Evolutionary conservation across 2,113 vertebrate species (phyloP).

Genomic region (Periophthalmodon schlosseri): DNA sequence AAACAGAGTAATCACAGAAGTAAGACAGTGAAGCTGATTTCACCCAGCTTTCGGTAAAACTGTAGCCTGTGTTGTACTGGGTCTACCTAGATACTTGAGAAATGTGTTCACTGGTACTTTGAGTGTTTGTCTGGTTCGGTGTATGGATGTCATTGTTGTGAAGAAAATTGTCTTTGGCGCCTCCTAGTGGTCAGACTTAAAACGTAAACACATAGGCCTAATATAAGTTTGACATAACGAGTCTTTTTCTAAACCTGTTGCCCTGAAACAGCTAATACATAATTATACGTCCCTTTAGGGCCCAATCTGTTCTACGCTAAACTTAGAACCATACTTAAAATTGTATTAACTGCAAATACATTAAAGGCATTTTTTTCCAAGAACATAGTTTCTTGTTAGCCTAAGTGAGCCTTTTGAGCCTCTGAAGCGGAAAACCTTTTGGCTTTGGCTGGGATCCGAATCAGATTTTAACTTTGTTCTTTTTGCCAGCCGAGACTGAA

Average conservation of each 20-base stretch:
- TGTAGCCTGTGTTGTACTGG: neutral
- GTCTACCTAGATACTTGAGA: too few species aligned
- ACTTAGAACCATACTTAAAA: neutral
- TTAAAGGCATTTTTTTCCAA: neutral
- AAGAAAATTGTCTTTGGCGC: conserved; percentile 1
- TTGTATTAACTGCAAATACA: neutral
- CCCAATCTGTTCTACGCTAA: neutral
- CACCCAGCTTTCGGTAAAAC: neutral
- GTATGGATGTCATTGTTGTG: neutral
- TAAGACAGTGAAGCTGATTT: neutral
- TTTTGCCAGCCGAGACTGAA: conserved; percentile 22
- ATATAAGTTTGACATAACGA: neutral
- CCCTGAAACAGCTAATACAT: neutral
- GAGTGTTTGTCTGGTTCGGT: neutral
- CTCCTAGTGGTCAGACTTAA: conserved; percentile 11
- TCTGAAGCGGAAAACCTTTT: conserved; percentile 2
- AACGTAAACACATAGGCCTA: neutral
- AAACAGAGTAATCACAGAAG: too few species aligned
- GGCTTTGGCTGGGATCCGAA: conserved; percentile 9
- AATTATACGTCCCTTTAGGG: neutral
- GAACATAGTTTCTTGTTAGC: neutral
- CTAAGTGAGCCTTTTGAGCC: neutral
- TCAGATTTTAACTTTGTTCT: conserved; percentile 32
- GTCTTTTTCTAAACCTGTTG: neutral
- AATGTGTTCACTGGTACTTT: neutral